These are phyloP conservation scores for Pangasius macronema DNA, from an alignment of 2,797 vertebrate genomes.

Conservation along the genomic window DNA sequence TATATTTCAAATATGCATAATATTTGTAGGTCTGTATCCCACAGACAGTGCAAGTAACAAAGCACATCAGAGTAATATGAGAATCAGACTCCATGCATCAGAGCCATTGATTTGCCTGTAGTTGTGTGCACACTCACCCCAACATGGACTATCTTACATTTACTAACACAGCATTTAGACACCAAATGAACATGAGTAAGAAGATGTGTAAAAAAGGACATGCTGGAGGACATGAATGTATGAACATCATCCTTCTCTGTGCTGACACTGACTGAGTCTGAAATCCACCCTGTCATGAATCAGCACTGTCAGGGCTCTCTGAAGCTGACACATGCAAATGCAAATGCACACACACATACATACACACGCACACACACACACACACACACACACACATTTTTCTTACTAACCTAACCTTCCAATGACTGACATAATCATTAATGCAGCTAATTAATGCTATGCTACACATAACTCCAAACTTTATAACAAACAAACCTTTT, in stretches of 20 bases:
- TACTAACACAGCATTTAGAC: slow-evolving; percentile 11
- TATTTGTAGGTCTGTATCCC: not conserved
- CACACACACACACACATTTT: slow-evolving; percentile 8
- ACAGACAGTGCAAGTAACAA: not conserved
- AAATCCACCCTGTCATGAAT: slow-evolving; percentile 69
- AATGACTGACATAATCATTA: not conserved
- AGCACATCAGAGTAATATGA: slow-evolving; percentile 8
- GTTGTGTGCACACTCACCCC: slow-evolving; percentile 5
- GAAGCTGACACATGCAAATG: slow-evolving; percentile 55
- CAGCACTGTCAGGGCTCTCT: slow-evolving; percentile 53
- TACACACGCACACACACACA: slow-evolving; percentile 26
- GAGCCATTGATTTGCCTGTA: slow-evolving; percentile 8
- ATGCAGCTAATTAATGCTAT: not conserved
- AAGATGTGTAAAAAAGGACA: slow-evolving; percentile 5
- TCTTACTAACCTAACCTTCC: not conserved
- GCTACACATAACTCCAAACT: not conserved
- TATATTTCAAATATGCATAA: not conserved
- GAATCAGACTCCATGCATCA: slow-evolving; percentile 4
- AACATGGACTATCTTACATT: not conserved
- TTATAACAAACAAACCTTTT: not conserved
- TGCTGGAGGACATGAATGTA: slow-evolving; percentile 39
- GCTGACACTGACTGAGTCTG: slow-evolving; percentile 64
- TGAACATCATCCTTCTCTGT: slow-evolving; percentile 40
- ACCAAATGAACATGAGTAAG: not conserved
- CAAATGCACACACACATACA: slow-evolving; percentile 26